phyloP scores from a whole-genome alignment of 2,888 invertebrate genomes.

The Lacanobia oleracea region DNA sequence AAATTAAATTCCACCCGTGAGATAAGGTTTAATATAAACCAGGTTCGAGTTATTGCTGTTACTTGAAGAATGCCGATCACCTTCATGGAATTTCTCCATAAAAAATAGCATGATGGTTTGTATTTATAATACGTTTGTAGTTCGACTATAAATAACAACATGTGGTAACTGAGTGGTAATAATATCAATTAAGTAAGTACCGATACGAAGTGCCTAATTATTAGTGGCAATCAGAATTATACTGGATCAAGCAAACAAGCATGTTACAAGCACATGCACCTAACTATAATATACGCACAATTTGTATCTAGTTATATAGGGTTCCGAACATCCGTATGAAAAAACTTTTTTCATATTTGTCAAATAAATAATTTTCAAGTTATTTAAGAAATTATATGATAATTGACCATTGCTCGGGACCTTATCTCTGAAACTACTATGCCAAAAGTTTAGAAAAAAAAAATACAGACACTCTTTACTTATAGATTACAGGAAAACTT shows the following conservation, averaged over 20 bases:
- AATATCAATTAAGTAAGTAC: slow-evolving; percentile 1
- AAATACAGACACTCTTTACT: too few relatives aligned
- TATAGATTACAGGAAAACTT: too few relatives aligned
- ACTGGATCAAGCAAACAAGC: neutral
- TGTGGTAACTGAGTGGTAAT: neutral
- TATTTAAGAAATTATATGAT: too few relatives aligned
- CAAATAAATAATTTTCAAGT: too few relatives aligned
- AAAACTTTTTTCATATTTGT: too few relatives aligned
- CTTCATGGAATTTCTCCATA: neutral
- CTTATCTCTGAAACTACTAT: too few relatives aligned
- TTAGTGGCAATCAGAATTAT: slow-evolving; percentile 10
- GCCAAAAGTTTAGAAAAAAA: too few relatives aligned
- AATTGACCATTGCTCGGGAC: too few relatives aligned
- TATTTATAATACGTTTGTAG: neutral
- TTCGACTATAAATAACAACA: neutral
- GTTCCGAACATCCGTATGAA: too few relatives aligned
- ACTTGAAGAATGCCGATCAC: neutral
- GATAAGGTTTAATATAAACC: neutral
- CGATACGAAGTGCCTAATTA: slow-evolving; percentile 8
- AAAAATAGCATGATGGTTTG: neutral
- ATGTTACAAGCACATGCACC: neutral
- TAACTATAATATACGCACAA: too few relatives aligned
- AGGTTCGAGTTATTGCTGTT: neutral
- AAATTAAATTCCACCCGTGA: too few relatives aligned
- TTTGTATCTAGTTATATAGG: too few relatives aligned